Base-by-base conservation (phyloP, 2,113 vertebrate genomes). In the Baryphthengus martii region DNA sequence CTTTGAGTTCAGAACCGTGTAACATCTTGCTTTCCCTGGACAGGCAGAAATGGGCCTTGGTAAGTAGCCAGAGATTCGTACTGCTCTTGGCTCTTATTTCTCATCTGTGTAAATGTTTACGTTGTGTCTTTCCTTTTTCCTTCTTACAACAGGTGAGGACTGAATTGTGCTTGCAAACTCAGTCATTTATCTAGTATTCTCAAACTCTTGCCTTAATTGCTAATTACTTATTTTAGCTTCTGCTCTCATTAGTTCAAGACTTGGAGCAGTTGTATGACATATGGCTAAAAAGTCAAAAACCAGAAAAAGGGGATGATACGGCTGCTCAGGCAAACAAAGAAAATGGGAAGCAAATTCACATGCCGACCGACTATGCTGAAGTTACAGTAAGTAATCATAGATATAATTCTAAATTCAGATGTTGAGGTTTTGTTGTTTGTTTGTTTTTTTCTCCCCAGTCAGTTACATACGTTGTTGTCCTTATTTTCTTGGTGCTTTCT, bases 321-420 rank as follows among this genome's bases (percentile, higher is more conserved):
- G 97, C 98, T 84, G 97, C 79, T 94, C 98, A 98, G 71, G 95
- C 98, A 16, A 96, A 97, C 67, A 98, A 98, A 81, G 99, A 99
- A 89, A 99, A 99, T 16, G 99, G 99, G 83, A 99, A 99, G 86
- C 99, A 99, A 95, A 99, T 99, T 95, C 99, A 99, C 94, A 99
- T 99, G 99, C 99, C 99, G 1, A 99, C 99, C 33, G 99, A 99
- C 97, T 99, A 99, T 50, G 99, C 99, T 5, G 99, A 99, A 93
- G 98, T 99, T 86, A 98, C 99, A 89, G 99, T 99, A 97, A 98
- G 98, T 97, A 86, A 49, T 13, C 2, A 6, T 15, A 53, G 31
- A 2, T 65, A 1, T 56, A 62, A 67, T 52, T 67, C 37, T 75
- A 29, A 91, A 67, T 76, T 70, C 37, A 52, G 16, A 21, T 2